Evolutionary conservation across 2,797 vertebrate genomes (phyloP).

Genomic region (Chelidonichthys spinosus): DNA sequence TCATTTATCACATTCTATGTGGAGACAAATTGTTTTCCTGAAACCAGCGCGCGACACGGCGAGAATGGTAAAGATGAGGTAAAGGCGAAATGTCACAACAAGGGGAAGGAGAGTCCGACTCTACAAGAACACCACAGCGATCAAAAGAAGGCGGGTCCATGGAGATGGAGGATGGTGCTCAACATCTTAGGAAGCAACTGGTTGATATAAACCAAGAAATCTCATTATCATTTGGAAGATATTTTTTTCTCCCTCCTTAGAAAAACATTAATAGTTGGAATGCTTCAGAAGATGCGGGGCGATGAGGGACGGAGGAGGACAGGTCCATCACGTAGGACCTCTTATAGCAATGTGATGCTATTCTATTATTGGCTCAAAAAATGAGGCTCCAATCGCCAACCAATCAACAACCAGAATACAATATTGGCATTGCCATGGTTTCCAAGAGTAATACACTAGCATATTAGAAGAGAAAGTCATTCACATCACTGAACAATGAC

Average conservation of each 20-base stretch:
- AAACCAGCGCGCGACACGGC: constrained; percentile 55
- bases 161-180: not conserved
- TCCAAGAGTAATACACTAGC: too few relatives aligned
- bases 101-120: constrained; percentile 2
- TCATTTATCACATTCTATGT: constrained; percentile 74
- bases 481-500: too few relatives aligned
- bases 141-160: not conserved
- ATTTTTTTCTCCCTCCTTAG: not conserved
- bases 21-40: constrained; percentile 69
- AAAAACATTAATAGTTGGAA: not conserved
- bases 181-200: not conserved
- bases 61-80: constrained; percentile 52
- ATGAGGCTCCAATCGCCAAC: not conserved
- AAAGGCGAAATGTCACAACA: constrained; percentile 45
- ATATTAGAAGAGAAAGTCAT: too few relatives aligned
- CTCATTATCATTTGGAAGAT: not conserved
- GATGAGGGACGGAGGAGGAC: not conserved
- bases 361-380: too few relatives aligned
- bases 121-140: not conserved
- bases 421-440: not conserved
- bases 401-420: not conserved
- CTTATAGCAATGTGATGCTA: too few relatives aligned
- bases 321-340: too few relatives aligned
- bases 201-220: not conserved
- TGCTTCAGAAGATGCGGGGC: not conserved